Evolutionary conservation across 2,797 vertebrate species (phyloP).

Genomic region (Sarcoramphus papa): DNA sequence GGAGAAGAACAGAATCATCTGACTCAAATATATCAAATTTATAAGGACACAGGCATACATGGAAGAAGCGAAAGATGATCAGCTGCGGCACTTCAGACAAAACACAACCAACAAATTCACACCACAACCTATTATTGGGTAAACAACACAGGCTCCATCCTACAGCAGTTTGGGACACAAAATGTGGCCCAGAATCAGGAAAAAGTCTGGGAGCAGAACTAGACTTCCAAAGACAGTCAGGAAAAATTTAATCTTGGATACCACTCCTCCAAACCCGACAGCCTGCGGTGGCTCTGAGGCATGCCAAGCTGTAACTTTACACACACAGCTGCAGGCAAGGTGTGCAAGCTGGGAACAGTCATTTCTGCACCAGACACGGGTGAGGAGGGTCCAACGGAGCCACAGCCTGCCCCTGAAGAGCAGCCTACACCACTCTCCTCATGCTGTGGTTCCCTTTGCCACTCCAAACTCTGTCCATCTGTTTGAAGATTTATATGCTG

Average conservation of each 20-base stretch:
- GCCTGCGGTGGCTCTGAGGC: neutral
- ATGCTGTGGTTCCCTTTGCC: rapidly evolving
- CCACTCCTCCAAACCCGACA: neutral
- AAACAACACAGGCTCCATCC: neutral
- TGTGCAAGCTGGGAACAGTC: rapidly evolving
- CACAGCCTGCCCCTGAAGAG: neutral
- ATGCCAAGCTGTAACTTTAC: neutral
- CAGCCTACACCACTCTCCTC: neutral
- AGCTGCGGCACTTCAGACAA: neutral
- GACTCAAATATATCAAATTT: neutral
- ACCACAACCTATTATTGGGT: rapidly evolving
- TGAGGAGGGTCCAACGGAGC: rapidly evolving
- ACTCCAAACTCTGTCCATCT: neutral
- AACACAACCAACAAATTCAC: neutral
- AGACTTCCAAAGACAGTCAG: neutral
- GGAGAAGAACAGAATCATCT: neutral
- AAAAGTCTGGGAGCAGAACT: neutral
- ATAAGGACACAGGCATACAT: neutral
- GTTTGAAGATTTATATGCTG: neutral
- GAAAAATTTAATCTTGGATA: neutral
- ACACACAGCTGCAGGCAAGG: rapidly evolving
- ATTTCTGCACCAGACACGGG: neutral
- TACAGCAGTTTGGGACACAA: neutral
- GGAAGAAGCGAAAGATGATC: neutral
- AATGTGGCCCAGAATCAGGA: neutral